Conservation (phyloP, 2,888 invertebrate species). For the Trissoscelio sp. region DNA sequence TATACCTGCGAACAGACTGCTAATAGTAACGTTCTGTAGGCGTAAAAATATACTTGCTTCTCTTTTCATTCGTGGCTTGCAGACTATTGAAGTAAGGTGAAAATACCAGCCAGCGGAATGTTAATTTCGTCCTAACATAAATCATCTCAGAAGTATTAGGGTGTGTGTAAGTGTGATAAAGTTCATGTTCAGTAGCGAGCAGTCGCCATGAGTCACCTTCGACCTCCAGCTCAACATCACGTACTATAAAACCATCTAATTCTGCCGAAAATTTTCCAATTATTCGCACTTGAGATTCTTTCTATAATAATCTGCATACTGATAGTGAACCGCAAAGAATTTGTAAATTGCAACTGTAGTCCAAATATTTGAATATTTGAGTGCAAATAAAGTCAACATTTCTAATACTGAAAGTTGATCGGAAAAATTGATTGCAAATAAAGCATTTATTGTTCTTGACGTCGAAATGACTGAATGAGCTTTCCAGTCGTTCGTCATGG, state of each 20-base stretch:
- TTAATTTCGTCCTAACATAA: slow-evolving; percentile 76
- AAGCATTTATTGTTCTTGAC: slow-evolving; percentile 28
- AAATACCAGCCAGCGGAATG: slow-evolving; percentile 75
- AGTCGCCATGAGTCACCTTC: slow-evolving; percentile 75
- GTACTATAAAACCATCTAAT: slow-evolving; percentile 48
- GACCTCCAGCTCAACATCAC: slow-evolving; percentile 71
- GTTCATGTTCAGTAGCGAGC: slow-evolving; percentile 64
- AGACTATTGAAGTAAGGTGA: slow-evolving; percentile 74
- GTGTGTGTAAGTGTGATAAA: slow-evolving; percentile 64
- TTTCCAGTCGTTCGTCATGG: slow-evolving; percentile 80
- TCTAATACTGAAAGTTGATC: no score
- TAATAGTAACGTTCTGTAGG: slow-evolving; percentile 61
- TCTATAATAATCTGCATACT: no score
- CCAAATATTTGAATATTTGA: no score
- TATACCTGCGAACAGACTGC: slow-evolving; percentile 61
- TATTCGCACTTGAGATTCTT: slow-evolving; percentile 18
- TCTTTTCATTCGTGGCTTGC: slow-evolving; percentile 53
- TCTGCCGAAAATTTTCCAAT: slow-evolving; percentile 42
- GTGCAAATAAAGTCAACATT: no score
- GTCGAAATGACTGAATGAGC: slow-evolving; percentile 76
- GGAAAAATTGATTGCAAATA: neutral
- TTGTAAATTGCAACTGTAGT: no score
- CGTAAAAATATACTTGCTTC: slow-evolving; percentile 65
- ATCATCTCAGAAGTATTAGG: slow-evolving; percentile 71
- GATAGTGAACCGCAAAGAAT: no score